phyloP scores from a whole-genome alignment of 1,140 invertebrate genomes.

The Epicauta chinensis region DNA sequence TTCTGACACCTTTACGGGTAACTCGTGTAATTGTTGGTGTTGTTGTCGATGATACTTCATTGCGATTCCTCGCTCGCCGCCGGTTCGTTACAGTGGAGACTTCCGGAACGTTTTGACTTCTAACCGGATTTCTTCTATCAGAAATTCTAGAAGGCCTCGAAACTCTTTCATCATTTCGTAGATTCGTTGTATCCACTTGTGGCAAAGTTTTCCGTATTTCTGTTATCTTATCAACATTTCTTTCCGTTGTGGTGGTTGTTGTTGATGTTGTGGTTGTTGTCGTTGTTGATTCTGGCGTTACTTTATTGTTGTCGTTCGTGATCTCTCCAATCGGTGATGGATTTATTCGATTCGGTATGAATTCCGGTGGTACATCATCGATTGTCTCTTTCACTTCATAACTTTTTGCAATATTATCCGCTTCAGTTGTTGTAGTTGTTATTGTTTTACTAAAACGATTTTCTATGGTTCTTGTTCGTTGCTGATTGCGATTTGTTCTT shows the following conservation, averaged over 20 bases:
- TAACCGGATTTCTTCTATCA: too few relatives aligned
- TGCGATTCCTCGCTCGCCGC: too few relatives aligned
- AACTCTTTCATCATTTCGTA: too few relatives aligned
- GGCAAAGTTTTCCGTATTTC: too few relatives aligned
- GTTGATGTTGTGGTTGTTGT: too few relatives aligned
- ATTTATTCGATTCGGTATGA: background rate
- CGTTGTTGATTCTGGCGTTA: background rate
- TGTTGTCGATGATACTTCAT: too few relatives aligned
- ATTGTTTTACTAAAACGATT: constrained; percentile 13
- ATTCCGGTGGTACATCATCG: constrained; percentile 32
- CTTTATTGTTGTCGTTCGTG: constrained; percentile 4
- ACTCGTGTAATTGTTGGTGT: too few relatives aligned
- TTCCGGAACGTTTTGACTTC: background rate
- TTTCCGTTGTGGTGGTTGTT: too few relatives aligned
- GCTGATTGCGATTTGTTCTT: constrained; percentile 13
- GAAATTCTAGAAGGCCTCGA: too few relatives aligned
- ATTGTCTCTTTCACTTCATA: constrained; percentile 39
- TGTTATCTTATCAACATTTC: too few relatives aligned
- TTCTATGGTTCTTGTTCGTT: constrained; percentile 23
- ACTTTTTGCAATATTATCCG: background rate
- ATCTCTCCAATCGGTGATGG: background rate
- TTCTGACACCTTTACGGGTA: too few relatives aligned
- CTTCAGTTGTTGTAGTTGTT: constrained; percentile 1
- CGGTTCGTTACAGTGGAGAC: background rate
- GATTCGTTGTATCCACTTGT: too few relatives aligned